Evolutionary conservation across 2,797 vertebrate species (phyloP), one percentile per base, ranked within the genome.

Genomic region (Trachops cirrhosus): DNA sequence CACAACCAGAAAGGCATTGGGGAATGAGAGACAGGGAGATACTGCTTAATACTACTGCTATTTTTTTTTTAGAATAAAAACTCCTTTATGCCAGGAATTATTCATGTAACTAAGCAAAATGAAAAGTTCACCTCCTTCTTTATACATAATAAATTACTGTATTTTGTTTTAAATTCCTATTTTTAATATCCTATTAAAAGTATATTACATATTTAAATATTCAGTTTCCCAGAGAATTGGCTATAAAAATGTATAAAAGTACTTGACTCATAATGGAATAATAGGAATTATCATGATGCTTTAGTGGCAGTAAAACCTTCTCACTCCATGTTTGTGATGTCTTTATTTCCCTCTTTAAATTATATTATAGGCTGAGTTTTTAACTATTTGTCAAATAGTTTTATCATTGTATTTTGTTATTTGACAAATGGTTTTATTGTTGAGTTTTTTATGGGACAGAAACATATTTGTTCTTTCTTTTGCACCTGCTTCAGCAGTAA

Each of bases 21-120:
- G 2, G 50, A 77, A 16, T 5, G 0, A 52, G 52, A 68, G 24
- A 10, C 32, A 62, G 22, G 37, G 11, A 78, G 52, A 6, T 9
- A 24, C 18, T 32, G 16, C 32, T 34, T 57, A 70, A 83, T 79
- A 54, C 2, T 59, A 10, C 6, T 84, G 5, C 19, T 5, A 3
- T 29, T 0, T n/a, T 67, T 67, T 64, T 92, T 93, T 87, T 32
- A 94, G 62, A 93, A 92, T 67, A 93, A 89, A 92, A 91, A 50
- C 37, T 84, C 64, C 21, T 84, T 44, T 71, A 87, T 57, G 37
- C 57, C 73, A 91, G 82, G 52, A n/a, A 57, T 93, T 59, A 59
- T 71, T 22, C 21, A 52, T 83, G 95, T 96, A 16, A 39, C 39
- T 34, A 57, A 87, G 74, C 4, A 86, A 70, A 94, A 79, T 64